Percentiles rank a stretch among this genome's conserved stretches.
Conservation (phyloP, 2,888 invertebrate genomes). For the Eupsilia transversa region DNA sequence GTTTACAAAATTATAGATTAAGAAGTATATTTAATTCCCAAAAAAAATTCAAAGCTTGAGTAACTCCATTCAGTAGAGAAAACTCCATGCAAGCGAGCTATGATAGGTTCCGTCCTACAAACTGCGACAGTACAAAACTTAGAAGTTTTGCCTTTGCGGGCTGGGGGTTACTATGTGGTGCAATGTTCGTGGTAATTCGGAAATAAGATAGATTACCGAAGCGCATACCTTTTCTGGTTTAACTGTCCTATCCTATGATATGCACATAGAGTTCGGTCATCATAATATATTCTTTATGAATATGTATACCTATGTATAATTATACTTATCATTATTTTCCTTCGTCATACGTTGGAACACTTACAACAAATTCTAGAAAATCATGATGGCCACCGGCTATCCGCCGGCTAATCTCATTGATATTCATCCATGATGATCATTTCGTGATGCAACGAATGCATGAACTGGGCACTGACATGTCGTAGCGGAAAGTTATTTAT, state of each 20-base stretch:
- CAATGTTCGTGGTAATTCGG: no score
- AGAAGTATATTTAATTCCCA: no score
- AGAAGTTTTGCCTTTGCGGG: background rate
- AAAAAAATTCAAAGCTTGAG: no score
- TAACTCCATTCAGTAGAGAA: no score
- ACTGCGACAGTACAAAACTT: background rate
- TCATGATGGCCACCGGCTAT: background rate
- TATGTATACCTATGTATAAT: no score
- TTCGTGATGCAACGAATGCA: conserved; percentile 9
- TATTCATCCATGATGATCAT: background rate
- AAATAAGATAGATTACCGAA: background rate
- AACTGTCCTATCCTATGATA: background rate
- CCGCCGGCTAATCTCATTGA: background rate
- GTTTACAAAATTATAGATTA: no score
- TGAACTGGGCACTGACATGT: background rate
- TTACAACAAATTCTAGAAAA: no score
- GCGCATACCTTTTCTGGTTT: background rate
- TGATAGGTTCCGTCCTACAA: no score
- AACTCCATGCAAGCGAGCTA: background rate
- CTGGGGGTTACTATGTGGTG: background rate
- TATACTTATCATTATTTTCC: background rate
- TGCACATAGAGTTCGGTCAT: no score
- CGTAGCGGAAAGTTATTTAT: conserved; percentile 2
- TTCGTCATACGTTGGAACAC: background rate
- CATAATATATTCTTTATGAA: no score